Evolutionary conservation across 2,797 vertebrate species (phyloP).

Genomic region (Myripristis murdjan): DNA sequence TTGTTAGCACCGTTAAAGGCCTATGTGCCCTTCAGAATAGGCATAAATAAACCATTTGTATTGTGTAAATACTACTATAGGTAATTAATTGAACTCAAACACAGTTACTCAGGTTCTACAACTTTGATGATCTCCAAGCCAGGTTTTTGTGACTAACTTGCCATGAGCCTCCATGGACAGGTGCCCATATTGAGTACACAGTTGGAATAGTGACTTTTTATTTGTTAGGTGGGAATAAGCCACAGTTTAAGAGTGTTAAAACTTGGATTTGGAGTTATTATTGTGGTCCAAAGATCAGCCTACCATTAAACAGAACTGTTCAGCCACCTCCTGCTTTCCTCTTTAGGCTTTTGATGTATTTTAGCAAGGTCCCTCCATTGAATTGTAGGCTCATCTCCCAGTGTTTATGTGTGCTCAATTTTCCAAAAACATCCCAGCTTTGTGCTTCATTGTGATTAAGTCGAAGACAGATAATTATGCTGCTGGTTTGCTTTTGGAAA

Average conservation of each 20-base stretch:
- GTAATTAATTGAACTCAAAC: conserved; percentile 47
- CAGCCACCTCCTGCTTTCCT: background rate
- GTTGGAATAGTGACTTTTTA: background rate
- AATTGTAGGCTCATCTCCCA: too few species aligned
- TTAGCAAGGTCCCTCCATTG: too few species aligned
- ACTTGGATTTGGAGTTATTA: too few species aligned
- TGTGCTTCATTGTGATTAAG: too few species aligned
- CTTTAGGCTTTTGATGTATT: background rate
- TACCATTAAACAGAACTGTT: background rate
- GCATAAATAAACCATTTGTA: conserved; percentile 26
- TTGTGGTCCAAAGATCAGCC: background rate
- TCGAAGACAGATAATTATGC: too few species aligned
- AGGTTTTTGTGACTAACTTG: background rate
- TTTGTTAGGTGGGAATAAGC: background rate
- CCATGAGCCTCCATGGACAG: conserved; percentile 1
- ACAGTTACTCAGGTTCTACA: conserved; percentile 64
- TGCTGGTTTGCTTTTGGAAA: background rate
- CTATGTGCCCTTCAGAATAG: conserved; percentile 33
- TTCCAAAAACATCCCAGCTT: too few species aligned
- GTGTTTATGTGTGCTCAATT: too few species aligned
- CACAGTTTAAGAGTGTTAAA: background rate
- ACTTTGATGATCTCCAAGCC: conserved; percentile 13
- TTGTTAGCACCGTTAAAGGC: background rate
- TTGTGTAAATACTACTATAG: conserved; percentile 30
- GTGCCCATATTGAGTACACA: background rate